Conservation (phyloP, 37 sponge, comb jelly and placozoan species). For the Petrosia ficiformis region DNA sequence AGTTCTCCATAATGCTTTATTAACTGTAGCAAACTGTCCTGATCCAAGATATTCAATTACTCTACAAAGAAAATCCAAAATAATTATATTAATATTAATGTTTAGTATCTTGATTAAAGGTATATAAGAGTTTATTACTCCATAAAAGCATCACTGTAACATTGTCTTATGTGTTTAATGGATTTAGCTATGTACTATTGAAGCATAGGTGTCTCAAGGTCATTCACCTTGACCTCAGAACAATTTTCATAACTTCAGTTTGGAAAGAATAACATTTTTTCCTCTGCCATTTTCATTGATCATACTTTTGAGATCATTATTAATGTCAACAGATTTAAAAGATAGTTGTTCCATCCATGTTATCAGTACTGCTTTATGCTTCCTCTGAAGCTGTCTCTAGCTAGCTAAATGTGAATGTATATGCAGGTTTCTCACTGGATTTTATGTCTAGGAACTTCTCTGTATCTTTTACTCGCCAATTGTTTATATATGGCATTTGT, state of each 20-base stretch:
- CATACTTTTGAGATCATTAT: too few species aligned
- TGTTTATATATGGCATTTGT: slow-evolving; percentile 51
- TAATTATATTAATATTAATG: background rate
- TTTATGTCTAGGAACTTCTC: slow-evolving; percentile 34
- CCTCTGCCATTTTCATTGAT: too few species aligned
- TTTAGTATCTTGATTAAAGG: background rate
- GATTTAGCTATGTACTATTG: background rate
- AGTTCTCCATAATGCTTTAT: slow-evolving; percentile 40
- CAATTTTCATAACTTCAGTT: too few species aligned
- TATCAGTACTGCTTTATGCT: too few species aligned
- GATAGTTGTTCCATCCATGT: too few species aligned
- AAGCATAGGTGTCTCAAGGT: too few species aligned
- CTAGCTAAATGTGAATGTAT: too few species aligned
- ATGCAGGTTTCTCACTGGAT: slow-evolving; percentile 48
- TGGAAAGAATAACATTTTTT: too few species aligned
- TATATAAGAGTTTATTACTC: background rate
- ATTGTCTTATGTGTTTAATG: background rate
- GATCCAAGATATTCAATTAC: slow-evolving; percentile 22
- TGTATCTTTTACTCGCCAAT: slow-evolving; percentile 39
- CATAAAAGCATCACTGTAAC: background rate
- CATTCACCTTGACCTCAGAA: too few species aligned
- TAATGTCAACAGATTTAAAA: too few species aligned
- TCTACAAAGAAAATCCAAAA: background rate
- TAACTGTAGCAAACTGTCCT: slow-evolving; percentile 68
- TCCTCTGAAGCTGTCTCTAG: too few species aligned